These are phyloP conservation scores for Melanostoma mellinum DNA, from an alignment of 2,888 invertebrate species.

Conservation along the genomic window DNA sequence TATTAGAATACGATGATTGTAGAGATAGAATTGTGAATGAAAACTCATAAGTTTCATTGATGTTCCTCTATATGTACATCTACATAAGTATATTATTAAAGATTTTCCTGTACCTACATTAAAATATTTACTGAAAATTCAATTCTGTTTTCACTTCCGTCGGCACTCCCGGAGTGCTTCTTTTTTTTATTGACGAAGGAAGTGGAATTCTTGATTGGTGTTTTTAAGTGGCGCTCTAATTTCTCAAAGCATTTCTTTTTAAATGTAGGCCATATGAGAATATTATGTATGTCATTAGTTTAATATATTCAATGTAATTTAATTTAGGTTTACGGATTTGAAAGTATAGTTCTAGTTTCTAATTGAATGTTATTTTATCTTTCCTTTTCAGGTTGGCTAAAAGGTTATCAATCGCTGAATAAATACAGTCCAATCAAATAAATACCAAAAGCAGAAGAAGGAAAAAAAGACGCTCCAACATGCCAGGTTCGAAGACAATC, in stretches of 20 bases:
- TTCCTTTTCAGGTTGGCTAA: constrained; percentile 19
- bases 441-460: background rate
- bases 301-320: background rate
- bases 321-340: constrained; percentile 3
- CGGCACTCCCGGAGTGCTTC: too few species aligned
- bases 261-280: background rate
- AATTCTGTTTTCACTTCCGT: too few species aligned
- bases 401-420: background rate
- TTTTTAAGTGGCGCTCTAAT: background rate
- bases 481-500: constrained; percentile 81
- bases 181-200: constrained; percentile 6
- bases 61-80: too few species aligned
- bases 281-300: background rate
- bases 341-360: background rate
- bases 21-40: too few species aligned
- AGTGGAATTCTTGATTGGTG: constrained; percentile 15
- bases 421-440: background rate
- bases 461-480: constrained; percentile 69
- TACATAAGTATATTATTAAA: too few species aligned
- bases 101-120: too few species aligned
- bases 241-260: background rate
- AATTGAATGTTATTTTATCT: background rate
- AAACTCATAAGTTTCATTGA: too few species aligned
- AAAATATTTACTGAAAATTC: too few species aligned
- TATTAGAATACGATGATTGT: too few species aligned